Conservation (phyloP, 1,140 invertebrate genomes). For the Drosophila rhopaloa region DNA sequence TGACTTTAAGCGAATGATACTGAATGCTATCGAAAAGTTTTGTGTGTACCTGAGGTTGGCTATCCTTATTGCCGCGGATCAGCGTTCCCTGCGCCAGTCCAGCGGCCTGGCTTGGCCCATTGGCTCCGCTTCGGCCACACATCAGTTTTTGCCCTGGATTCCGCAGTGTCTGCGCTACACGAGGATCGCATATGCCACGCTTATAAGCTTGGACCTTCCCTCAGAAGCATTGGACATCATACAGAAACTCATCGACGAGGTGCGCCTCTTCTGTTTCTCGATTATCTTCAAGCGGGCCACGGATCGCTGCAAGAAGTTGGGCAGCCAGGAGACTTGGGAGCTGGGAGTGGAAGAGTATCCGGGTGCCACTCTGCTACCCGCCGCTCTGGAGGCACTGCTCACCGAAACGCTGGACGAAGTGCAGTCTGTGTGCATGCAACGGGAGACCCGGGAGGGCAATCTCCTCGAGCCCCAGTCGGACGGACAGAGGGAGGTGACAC, state of each 20-base stretch:
- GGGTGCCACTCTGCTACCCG: conserved; percentile 88
- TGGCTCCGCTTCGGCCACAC: conserved; percentile 85
- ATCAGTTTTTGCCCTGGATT: conserved; percentile 89
- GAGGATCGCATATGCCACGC: conserved; percentile 88
- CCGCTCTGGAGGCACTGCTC: conserved; percentile 92
- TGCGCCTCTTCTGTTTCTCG: conserved; percentile 94
- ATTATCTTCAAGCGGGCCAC: conserved; percentile 93
- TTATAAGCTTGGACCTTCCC: conserved; percentile 91
- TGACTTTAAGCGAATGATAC: conserved; percentile 87
- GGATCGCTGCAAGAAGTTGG: conserved; percentile 91
- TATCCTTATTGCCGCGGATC: conserved; percentile 87
- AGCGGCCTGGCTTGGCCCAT: conserved; percentile 84
- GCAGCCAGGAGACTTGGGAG: conserved; percentile 94
- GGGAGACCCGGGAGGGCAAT: conserved; percentile 89
- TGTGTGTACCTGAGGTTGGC: conserved; percentile 88
- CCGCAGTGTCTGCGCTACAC: conserved; percentile 91
- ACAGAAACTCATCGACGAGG: conserved; percentile 93
- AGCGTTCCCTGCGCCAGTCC: conserved; percentile 74
- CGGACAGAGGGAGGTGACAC: conserved; percentile 88
- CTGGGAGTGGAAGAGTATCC: conserved; percentile 90
- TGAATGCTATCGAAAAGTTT: conserved; percentile 88
- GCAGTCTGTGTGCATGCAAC: conserved; percentile 92
- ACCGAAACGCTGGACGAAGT: conserved; percentile 93
- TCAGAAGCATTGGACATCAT: conserved; percentile 92
- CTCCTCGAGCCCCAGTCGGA: conserved; percentile 87